Base-by-base conservation (phyloP, 2,797 vertebrate species). In the Cichlasoma orientale region DNA sequence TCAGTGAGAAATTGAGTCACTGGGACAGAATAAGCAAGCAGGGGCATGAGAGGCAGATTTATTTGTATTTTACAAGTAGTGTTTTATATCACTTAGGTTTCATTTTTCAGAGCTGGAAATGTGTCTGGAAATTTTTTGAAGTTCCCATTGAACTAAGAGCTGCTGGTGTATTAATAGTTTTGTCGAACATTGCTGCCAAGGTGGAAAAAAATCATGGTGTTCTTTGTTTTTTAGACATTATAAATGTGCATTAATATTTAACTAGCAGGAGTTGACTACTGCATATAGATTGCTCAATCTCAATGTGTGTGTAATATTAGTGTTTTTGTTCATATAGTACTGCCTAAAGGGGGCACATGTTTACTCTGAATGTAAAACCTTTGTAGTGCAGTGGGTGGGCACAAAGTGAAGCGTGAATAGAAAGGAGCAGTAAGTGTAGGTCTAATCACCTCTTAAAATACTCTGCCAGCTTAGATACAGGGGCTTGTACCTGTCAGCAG, bases 371-470 rank as follows among this genome's bases (percentile, higher is more conserved):
- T 82, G 83, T 77, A 66, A 61, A 71, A 11, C 8, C 18, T 68
- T 75, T 80, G 33, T 69, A 59, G 61, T 75, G 59, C 74, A 70
- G 77, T 56, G 57, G 77, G 81, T 79, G 83, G 82, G 73, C 21
- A 50, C 53, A 56, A 54, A 70, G 73, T 81, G 66, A 80, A 54
- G 36, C 59, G 81, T 83, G 68, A 88, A 61, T 33, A 83, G 76
- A 86, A 88, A 84, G 80, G 75, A 77, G 84, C 87, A 88, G 74
- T 86, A 90, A 82, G 80, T 91, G 83, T 90, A 59, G 79, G 69
- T 90, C 86, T 91, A 90, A 91, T 90, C 89, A 78, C 86, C 83
- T 90, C 94, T 89, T 92, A 94, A 94, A 94, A 94, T 94, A 92
- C 90, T 83, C 87, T 73, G 74, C 72, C 75, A 77, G 80, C 81